phyloP scores from a whole-genome alignment of 1,140 invertebrate species.

The Radopholus similis region DNA sequence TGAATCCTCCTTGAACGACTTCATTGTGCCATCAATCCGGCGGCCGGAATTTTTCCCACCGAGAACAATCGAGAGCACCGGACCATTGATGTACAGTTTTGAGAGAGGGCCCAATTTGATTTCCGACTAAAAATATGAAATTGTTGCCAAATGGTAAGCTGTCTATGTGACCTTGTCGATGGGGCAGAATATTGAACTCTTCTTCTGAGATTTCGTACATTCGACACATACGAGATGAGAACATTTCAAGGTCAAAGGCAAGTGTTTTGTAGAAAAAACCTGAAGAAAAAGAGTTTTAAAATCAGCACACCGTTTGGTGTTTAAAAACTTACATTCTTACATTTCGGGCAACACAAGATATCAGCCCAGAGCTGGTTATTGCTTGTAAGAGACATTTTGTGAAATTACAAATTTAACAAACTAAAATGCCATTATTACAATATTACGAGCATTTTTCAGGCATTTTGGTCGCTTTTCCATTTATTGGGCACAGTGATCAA shows the following conservation, averaged over 20 bases:
- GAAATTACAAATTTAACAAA: not conserved
- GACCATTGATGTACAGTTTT: slow-evolving; percentile 12
- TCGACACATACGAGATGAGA: slow-evolving; percentile 41
- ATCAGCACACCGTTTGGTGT: not conserved
- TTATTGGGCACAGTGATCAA: too few relatives aligned
- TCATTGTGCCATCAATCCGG: not conserved
- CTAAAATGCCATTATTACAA: too few relatives aligned
- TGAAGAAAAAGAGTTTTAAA: slow-evolving; percentile 27
- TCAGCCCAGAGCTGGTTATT: slow-evolving; percentile 39
- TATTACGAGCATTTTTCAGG: too few relatives aligned
- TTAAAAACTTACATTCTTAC: slow-evolving; percentile 29
- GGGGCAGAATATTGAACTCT: not conserved
- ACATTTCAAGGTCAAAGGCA: slow-evolving; percentile 51
- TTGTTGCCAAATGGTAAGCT: not conserved
- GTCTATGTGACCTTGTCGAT: not conserved
- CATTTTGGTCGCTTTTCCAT: too few relatives aligned
- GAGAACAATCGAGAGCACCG: not conserved
- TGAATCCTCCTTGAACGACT: not conserved
- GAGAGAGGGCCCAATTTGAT: not conserved
- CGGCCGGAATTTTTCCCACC: not conserved
- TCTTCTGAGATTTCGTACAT: slow-evolving; percentile 16
- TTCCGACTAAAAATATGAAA: not conserved
- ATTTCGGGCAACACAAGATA: slow-evolving; percentile 48
- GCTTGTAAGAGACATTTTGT: not conserved
- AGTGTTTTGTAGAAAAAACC: slow-evolving; percentile 34